Evolutionary conservation across 2,888 invertebrate genomes (phyloP).

Genomic region (Eurois occulta): DNA sequence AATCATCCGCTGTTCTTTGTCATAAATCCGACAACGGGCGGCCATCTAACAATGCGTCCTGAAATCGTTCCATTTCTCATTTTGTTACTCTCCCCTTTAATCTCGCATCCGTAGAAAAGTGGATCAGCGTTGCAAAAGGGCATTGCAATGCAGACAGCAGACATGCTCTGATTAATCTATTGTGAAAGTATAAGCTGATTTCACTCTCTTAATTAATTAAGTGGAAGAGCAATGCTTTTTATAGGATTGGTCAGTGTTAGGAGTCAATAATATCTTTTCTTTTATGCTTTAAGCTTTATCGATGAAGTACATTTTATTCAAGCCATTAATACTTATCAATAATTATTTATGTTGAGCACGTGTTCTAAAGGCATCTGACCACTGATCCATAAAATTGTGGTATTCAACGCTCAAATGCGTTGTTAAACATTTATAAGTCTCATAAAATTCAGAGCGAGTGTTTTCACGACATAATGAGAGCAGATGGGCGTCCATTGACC

Average conservation of each 20-base stretch:
- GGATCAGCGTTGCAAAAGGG: slow-evolving; percentile 89
- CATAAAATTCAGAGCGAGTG: slow-evolving; percentile 76
- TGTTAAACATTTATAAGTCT: slow-evolving; percentile 74
- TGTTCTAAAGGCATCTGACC: slow-evolving; percentile 42
- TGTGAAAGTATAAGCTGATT: slow-evolving; percentile 77
- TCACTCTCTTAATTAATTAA: slow-evolving; percentile 69
- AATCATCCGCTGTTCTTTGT: slow-evolving; percentile 90
- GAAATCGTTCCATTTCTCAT: slow-evolving; percentile 91
- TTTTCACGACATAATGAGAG: slow-evolving; percentile 77
- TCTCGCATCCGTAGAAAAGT: slow-evolving; percentile 90
- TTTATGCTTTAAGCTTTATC: slow-evolving; percentile 11
- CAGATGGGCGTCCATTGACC: slow-evolving; percentile 77
- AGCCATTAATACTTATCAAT: slow-evolving; percentile 15
- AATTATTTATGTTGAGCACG: slow-evolving; percentile 34
- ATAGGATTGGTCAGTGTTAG: background rate
- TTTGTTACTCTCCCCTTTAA: slow-evolving; percentile 90
- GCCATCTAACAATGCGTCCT: slow-evolving; percentile 89
- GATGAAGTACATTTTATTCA: slow-evolving; percentile 5
- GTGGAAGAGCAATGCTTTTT: slow-evolving; percentile 46
- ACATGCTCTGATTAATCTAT: slow-evolving; percentile 88
- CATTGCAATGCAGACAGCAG: slow-evolving; percentile 87
- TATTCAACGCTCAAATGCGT: slow-evolving; percentile 55
- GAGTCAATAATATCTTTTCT: slow-evolving; percentile 5
- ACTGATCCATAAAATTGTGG: slow-evolving; percentile 49
- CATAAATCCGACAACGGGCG: slow-evolving; percentile 90